phyloP scores from a whole-genome alignment of 2,888 invertebrate genomes.

The Craniophora ligustri region DNA sequence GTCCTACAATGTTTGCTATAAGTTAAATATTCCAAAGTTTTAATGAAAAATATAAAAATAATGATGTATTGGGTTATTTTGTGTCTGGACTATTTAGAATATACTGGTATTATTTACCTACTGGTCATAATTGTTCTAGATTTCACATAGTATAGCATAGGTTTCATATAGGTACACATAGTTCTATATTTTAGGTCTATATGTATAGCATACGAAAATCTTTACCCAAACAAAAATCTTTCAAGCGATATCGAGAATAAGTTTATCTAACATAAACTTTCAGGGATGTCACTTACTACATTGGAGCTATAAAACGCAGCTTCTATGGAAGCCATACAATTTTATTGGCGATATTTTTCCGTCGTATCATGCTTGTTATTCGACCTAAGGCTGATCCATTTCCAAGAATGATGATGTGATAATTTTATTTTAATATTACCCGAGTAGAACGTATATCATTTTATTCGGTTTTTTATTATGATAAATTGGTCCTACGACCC shows the following conservation, averaged over 20 bases:
- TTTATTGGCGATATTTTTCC: slow-evolving; percentile 49
- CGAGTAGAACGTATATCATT: slow-evolving; percentile 33
- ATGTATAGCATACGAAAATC: no score
- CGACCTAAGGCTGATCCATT: slow-evolving; percentile 38
- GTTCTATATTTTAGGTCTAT: no score
- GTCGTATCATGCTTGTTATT: slow-evolving; percentile 45
- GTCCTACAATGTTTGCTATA: no score
- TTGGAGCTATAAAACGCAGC: slow-evolving; percentile 39
- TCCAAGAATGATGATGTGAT: slow-evolving; percentile 41
- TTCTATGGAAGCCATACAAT: slow-evolving; percentile 36
- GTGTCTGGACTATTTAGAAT: no score
- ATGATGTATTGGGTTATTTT: no score
- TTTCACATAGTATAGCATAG: no score
- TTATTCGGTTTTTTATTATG: slow-evolving; percentile 20
- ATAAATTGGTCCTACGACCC: slow-evolving; percentile 23
- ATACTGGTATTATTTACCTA: no score
- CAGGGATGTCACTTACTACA: slow-evolving; percentile 29
- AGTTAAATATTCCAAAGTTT: no score
- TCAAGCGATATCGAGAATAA: neutral
- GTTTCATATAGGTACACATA: no score
- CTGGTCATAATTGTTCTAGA: no score
- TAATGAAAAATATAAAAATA: no score
- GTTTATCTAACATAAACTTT: neutral
- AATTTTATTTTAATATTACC: slow-evolving; percentile 34
- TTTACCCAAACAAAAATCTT: no score